These are phyloP conservation scores for Echeneis naucrates DNA, from an alignment of 2,797 vertebrate genomes.

Conservation along the genomic window DNA sequence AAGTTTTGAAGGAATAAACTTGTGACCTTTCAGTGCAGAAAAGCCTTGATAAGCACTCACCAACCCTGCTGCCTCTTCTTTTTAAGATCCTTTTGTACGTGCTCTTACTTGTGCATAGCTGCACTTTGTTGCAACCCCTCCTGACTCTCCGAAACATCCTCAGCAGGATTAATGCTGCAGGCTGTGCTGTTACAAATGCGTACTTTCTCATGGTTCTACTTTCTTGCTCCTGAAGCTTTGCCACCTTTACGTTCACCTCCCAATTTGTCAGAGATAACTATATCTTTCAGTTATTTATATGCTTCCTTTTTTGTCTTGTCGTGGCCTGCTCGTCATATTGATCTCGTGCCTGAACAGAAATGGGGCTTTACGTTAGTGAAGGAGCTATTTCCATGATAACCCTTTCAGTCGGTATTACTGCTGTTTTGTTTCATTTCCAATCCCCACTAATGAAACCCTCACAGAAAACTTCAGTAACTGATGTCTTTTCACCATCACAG, in stretches of 20 bases:
- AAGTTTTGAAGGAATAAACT: neutral
- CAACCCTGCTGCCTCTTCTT: neutral
- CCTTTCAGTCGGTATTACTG: constrained; percentile 35
- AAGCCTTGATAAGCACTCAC: neutral
- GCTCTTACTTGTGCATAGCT: neutral
- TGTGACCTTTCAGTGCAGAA: neutral
- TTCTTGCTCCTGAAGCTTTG: no score
- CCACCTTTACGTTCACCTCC: neutral
- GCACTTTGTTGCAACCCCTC: neutral
- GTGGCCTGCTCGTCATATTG: constrained; percentile 23
- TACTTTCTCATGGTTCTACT: neutral
- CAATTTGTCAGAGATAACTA: neutral
- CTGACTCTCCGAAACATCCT: constrained; percentile 19
- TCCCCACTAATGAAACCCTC: constrained; percentile 50
- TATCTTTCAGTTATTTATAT: constrained; percentile 3
- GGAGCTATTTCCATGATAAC: constrained; percentile 47
- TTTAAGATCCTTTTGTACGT: constrained; percentile 9
- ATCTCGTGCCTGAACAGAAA: constrained; percentile 31
- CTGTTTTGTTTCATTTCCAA: constrained; percentile 45
- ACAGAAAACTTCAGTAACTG: constrained; percentile 32
- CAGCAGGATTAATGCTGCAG: constrained; percentile 14
- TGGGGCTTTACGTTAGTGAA: constrained; percentile 33
- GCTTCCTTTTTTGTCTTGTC: constrained; percentile 11
- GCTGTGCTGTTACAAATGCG: neutral
- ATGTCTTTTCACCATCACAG: constrained; percentile 32